Conservation (phyloP, 1,140 invertebrate genomes). For the Fopius arisanus region DNA sequence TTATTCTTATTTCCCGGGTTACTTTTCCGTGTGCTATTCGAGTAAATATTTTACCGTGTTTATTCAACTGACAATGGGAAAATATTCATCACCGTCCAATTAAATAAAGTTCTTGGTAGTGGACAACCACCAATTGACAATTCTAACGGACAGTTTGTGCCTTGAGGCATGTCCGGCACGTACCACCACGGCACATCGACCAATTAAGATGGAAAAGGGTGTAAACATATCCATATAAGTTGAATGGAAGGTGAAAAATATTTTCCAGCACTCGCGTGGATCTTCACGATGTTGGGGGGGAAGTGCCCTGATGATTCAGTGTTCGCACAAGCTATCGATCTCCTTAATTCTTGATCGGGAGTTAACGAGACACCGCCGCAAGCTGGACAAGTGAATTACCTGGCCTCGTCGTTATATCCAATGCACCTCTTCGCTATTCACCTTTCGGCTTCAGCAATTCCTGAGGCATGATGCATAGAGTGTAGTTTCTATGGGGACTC, state of each 20-base stretch:
- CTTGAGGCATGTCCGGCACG: slow-evolving; percentile 25
- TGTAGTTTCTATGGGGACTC: not conserved
- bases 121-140: slow-evolving; percentile 47
- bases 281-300: too few species aligned
- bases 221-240: slow-evolving; percentile 11
- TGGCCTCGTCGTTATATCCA: slow-evolving; percentile 28
- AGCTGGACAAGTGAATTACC: slow-evolving; percentile 61
- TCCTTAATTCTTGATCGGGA: slow-evolving; percentile 55
- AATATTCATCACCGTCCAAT: too few species aligned
- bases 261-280: too few species aligned
- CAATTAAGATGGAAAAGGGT: slow-evolving; percentile 16
- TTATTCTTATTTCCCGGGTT: too few species aligned
- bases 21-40: too few species aligned
- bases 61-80: too few species aligned
- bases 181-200: slow-evolving; percentile 34
- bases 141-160: slow-evolving; percentile 45
- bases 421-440: slow-evolving; percentile 10
- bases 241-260: not conserved
- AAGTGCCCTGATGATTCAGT: slow-evolving; percentile 30
- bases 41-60: too few species aligned
- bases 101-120: slow-evolving; percentile 17
- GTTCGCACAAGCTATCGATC: slow-evolving; percentile 36
- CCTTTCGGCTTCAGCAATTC: slow-evolving; percentile 7
- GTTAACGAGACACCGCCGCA: slow-evolving; percentile 57
- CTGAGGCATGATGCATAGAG: not conserved